These are phyloP conservation scores for Nudaria mundana DNA, from an alignment of 2,888 invertebrate genomes.

Conservation along the genomic window DNA sequence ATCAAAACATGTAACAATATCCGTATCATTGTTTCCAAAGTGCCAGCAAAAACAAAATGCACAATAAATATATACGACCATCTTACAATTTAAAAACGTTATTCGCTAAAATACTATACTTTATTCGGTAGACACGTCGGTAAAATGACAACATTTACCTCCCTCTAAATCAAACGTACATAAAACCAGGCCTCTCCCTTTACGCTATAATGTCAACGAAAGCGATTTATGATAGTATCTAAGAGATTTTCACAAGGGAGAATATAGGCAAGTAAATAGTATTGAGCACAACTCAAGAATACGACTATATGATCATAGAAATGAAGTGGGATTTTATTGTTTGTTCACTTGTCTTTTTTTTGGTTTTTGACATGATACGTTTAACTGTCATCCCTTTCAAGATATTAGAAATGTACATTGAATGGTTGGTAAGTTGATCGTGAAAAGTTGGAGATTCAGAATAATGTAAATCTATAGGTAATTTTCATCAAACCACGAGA, in stretches of 20 bases:
- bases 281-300: slow-evolving; percentile 51
- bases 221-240: slow-evolving; percentile 76
- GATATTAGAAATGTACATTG: no score
- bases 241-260: slow-evolving; percentile 70
- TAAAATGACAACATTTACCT: slow-evolving; percentile 59
- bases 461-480: no score
- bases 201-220: slow-evolving; percentile 76
- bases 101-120: slow-evolving; percentile 46
- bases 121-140: slow-evolving; percentile 41
- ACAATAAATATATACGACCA: no score
- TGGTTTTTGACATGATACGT: slow-evolving; percentile 5
- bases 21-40: no score
- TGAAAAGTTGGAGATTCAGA: no score
- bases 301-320: slow-evolving; percentile 38
- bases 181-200: slow-evolving; percentile 74
- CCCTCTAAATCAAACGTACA: slow-evolving; percentile 74
- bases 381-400: no score
- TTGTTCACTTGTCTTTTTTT: slow-evolving; percentile 24
- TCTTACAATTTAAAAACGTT: slow-evolving; percentile 45
- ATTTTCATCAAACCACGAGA: no score
- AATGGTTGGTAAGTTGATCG: no score
- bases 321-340: slow-evolving; percentile 26
- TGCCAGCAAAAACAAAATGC: no score
- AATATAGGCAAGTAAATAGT: slow-evolving; percentile 65
- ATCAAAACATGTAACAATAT: no score